These are phyloP conservation scores for Mesembrinibis cayennensis DNA, from an alignment of 2,113 vertebrate genomes.

Conservation along the genomic window DNA sequence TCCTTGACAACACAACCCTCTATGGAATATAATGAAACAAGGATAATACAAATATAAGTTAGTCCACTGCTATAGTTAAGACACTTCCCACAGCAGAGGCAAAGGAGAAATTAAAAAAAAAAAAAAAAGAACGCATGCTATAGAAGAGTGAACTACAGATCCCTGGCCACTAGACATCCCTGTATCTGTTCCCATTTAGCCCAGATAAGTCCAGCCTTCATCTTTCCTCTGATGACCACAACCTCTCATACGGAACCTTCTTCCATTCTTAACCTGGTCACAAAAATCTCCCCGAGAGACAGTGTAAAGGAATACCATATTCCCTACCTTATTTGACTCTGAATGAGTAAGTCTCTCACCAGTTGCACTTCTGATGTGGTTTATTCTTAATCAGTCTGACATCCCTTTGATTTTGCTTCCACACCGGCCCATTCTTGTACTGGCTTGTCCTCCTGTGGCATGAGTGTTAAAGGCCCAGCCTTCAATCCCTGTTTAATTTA, in stretches of 20 bases:
- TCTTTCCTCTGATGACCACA: neutral
- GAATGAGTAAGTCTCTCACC: neutral
- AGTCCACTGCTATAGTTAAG: neutral
- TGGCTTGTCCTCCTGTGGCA: neutral
- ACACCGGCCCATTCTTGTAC: conserved; percentile 28
- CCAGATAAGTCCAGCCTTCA: neutral
- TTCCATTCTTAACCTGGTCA: neutral
- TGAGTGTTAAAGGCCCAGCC: neutral
- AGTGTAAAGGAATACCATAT: neutral
- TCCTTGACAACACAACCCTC: conserved; percentile 9
- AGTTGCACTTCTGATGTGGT: conserved; percentile 23
- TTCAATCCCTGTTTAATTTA: conserved; percentile 25
- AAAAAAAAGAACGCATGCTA: neutral
- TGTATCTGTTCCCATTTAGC: neutral
- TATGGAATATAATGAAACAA: neutral
- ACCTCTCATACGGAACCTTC: neutral
- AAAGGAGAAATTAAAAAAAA: neutral
- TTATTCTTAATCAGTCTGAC: conserved; percentile 28
- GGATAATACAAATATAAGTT: neutral
- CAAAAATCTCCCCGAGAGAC: neutral
- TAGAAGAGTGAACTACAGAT: neutral
- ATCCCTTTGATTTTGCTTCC: conserved; percentile 37
- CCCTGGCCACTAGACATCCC: neutral
- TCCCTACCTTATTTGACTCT: neutral
- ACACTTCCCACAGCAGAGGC: neutral